phyloP scores from a whole-genome alignment of 2,797 vertebrate genomes.

The Cirrhinus molitorella region DNA sequence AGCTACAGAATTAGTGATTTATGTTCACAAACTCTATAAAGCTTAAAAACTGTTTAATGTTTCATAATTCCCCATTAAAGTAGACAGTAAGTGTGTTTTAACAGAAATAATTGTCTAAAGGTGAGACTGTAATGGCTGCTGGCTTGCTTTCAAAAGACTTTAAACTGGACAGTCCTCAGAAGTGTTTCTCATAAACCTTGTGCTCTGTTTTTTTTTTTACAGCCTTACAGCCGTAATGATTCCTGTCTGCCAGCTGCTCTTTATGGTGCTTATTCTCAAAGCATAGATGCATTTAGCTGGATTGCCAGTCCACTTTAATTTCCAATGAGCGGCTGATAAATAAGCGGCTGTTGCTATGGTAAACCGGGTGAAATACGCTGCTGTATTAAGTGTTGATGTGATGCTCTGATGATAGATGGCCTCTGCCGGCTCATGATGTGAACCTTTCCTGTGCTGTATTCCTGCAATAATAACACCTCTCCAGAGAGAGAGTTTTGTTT shows the following conservation, averaged over 20 bases:
- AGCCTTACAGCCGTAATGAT: not conserved
- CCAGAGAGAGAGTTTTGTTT: constrained; percentile 26
- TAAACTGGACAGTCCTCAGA: not conserved
- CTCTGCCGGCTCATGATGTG: constrained; percentile 27
- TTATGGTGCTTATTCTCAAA: not conserved
- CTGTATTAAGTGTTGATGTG: constrained; percentile 8
- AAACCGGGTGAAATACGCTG: constrained; percentile 18
- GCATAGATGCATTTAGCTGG: not conserved
- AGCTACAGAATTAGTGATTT: not conserved
- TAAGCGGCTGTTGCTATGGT: constrained; percentile 12
- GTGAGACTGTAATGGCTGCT: not conserved
- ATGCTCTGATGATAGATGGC: constrained; percentile 50
- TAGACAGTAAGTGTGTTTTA: not conserved
- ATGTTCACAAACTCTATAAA: not conserved
- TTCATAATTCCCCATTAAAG: not conserved
- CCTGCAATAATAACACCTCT: constrained; percentile 38
- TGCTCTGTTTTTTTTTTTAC: not conserved
- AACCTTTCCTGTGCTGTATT: constrained; percentile 19
- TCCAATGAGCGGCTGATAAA: constrained; percentile 37
- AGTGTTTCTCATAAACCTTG: not conserved
- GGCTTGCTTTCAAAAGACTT: not conserved
- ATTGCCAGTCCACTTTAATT: constrained; percentile 31
- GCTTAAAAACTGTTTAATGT: not conserved
- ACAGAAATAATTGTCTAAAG: not conserved
- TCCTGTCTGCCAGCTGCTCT: not conserved